Conservation (phyloP, 1,140 invertebrate species). For the Phymorhynchus buccinoides region DNA sequence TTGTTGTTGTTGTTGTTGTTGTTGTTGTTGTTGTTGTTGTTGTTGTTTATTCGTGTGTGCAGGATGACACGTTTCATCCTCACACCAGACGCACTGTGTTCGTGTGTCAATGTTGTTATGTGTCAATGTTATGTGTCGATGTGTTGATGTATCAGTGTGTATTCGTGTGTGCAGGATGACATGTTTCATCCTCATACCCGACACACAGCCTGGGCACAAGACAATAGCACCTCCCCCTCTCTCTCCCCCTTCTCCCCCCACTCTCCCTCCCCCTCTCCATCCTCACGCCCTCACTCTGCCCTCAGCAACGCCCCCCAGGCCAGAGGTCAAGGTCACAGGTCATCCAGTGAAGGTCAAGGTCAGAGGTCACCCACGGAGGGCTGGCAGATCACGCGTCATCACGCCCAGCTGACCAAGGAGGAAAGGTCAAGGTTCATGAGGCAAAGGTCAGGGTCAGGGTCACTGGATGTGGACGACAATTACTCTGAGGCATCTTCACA, state of each 20-base stretch:
- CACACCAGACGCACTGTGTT: no score
- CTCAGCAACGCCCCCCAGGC: not conserved
- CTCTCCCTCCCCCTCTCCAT: no score
- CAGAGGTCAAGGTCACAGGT: not conserved
- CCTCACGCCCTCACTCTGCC: not conserved
- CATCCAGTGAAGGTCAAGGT: no score
- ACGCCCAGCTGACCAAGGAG: conserved; percentile 62
- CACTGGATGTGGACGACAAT: conserved; percentile 38
- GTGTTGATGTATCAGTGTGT: no score
- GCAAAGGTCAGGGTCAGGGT: conserved; percentile 28
- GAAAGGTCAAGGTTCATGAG: conserved; percentile 57
- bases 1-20: no score
- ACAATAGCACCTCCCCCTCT: conserved; percentile 5
- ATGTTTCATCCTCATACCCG: conserved; percentile 12
- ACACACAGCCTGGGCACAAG: conserved; percentile 26
- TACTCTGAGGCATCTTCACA: conserved; percentile 9
- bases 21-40: no score
- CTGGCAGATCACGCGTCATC: conserved; percentile 68
- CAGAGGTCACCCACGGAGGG: conserved; percentile 60
- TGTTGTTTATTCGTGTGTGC: no score
- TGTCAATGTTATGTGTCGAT: no score
- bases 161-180: not conserved
- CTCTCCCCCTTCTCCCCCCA: no score
- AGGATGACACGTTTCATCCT: no score
- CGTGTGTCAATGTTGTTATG: no score